A percentile compares a stretch with the other conserved stretches of the same genome.
Conservation (phyloP, 1,140 invertebrate species). For the Drosophila malerkotliana region DNA sequence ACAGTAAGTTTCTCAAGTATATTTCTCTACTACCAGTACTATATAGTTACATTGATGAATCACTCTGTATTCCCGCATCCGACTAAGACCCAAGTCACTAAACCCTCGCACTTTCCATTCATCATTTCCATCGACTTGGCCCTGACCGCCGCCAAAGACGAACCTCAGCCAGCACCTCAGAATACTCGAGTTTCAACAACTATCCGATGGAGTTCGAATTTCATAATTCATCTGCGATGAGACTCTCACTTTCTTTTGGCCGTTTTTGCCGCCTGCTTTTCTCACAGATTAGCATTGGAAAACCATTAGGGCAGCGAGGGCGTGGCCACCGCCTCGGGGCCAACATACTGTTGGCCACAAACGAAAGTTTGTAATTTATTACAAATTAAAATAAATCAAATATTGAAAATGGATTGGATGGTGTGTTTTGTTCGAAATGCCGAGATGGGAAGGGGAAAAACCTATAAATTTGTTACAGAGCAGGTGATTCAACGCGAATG, state of each 20-base stretch:
- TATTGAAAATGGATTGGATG: slow-evolving; percentile 34
- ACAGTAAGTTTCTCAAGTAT: not conserved
- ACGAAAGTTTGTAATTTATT: slow-evolving; percentile 72
- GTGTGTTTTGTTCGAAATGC: no score
- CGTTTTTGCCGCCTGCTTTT: slow-evolving; percentile 41
- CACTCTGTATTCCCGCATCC: slow-evolving; percentile 5
- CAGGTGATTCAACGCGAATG: slow-evolving; percentile 47
- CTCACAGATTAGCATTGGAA: slow-evolving; percentile 69
- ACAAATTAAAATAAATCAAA: slow-evolving; percentile 80
- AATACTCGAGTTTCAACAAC: slow-evolving; percentile 48
- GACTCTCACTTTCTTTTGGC: slow-evolving; percentile 61
- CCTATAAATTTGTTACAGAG: slow-evolving; percentile 28
- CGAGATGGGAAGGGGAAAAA: slow-evolving; percentile 6
- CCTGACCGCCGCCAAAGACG: slow-evolving; percentile 28
- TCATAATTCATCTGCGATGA: slow-evolving; percentile 63
- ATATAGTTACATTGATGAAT: slow-evolving; percentile 14
- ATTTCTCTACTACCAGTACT: not conserved
- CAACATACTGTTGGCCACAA: slow-evolving; percentile 36
- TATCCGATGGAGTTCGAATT: slow-evolving; percentile 49
- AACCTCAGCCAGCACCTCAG: slow-evolving; percentile 8
- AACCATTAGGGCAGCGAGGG: slow-evolving; percentile 54
- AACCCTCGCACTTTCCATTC: slow-evolving; percentile 22
- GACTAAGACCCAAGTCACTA: not conserved
- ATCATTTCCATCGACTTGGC: slow-evolving; percentile 31
- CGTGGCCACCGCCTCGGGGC: slow-evolving; percentile 19